Evolutionary conservation across 2,797 vertebrate species (phyloP).

Genomic region (Enteromius unitaeniatus): DNA sequence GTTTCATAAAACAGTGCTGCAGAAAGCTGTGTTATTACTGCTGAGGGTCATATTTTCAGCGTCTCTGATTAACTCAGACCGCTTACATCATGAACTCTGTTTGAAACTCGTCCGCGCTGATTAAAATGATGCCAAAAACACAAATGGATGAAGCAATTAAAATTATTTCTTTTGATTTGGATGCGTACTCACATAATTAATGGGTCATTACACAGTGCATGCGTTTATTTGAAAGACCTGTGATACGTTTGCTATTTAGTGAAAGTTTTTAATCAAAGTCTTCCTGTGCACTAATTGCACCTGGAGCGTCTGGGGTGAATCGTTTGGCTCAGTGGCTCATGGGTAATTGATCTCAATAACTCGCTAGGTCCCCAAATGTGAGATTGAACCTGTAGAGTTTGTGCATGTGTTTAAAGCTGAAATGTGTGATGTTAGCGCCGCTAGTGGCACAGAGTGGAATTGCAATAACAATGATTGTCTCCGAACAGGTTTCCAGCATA

Average conservation of each 20-base stretch:
- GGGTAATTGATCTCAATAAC: constrained; percentile 32
- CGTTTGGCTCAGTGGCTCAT: constrained; percentile 10
- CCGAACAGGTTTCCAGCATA: neutral
- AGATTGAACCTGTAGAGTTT: neutral
- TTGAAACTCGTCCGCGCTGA: neutral
- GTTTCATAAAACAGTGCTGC: neutral
- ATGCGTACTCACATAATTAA: neutral
- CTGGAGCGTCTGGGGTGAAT: neutral
- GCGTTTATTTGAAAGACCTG: neutral
- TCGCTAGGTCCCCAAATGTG: neutral
- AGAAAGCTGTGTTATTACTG: neutral
- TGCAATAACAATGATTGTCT: neutral
- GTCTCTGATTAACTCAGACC: constrained; percentile 8
- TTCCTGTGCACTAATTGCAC: neutral
- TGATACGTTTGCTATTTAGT: neutral
- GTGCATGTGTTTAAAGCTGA: neutral
- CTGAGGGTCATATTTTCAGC: neutral
- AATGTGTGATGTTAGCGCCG: neutral
- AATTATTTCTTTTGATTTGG: neutral
- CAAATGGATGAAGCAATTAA: neutral
- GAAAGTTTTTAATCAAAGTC: constrained; percentile 29
- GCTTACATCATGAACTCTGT: neutral
- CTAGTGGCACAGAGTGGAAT: neutral
- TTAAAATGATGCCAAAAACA: neutral
- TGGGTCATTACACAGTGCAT: neutral